A percentile compares a stretch with the other conserved stretches of the same genome.
Evolutionary conservation across 2,888 invertebrate species (phyloP).

Genomic region (Ellobium chinense): DNA sequence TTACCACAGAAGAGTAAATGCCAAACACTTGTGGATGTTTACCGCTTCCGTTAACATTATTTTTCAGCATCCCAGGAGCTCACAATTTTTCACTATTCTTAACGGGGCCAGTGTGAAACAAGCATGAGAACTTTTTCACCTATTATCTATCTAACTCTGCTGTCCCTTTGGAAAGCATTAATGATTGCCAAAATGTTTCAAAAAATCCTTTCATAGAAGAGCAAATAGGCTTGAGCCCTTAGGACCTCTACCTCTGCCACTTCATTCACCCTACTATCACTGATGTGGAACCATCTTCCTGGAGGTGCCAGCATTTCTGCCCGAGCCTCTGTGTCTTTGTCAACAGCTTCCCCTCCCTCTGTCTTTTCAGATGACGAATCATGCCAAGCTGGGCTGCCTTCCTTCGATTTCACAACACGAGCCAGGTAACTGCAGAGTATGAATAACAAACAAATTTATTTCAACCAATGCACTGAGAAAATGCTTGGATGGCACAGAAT

Average conservation of each 20-base stretch:
- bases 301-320: conserved; percentile 69
- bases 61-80: too few relatives aligned
- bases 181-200: conserved; percentile 51
- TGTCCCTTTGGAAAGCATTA: too few relatives aligned
- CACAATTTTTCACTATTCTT: too few relatives aligned
- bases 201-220: conserved; percentile 95
- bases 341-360: conserved; percentile 53
- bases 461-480: too few relatives aligned
- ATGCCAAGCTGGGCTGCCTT: background rate
- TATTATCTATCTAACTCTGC: too few relatives aligned
- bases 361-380: conserved; percentile 12
- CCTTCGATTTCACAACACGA: conserved; percentile 35
- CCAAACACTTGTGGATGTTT: too few relatives aligned
- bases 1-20: too few relatives aligned
- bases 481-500: too few relatives aligned
- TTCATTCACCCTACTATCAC: conserved; percentile 92
- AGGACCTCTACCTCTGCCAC: conserved; percentile 89
- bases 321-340: conserved; percentile 59
- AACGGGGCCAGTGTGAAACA: too few relatives aligned
- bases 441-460: too few relatives aligned
- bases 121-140: too few relatives aligned
- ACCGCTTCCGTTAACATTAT: too few relatives aligned
- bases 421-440: conserved; percentile 39
- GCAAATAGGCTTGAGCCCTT: conserved; percentile 93
- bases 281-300: conserved; percentile 95